Evolutionary conservation across 2,888 invertebrate genomes (phyloP), one percentile per base, ranked within the genome.

Genomic region (Phyto melanocephala): DNA sequence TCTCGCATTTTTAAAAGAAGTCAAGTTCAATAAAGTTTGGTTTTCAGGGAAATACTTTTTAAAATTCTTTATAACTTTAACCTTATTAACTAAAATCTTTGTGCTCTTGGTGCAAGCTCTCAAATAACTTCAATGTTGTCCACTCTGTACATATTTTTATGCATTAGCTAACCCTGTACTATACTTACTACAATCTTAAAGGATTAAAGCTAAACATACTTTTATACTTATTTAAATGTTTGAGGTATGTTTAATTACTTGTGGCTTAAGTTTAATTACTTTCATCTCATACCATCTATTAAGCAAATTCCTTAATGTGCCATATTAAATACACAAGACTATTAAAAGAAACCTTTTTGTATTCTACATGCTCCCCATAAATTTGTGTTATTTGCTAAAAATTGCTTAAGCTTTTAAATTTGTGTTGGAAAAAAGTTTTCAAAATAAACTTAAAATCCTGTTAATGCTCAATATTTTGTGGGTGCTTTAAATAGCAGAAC

Each of bases 311-410:
- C 28, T 42, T 54, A 63, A 74, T 75, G 40, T 28, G 40, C 1
- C 54, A 20, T 42, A 63, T 65, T 47, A 65, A 45, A 28, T 56
- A 68, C 28, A 28, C 28, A 35, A 75, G 37, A 47, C 15, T 47
- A 65, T 65, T 75, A 75, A 56, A 42, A 22, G 74, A 75, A 75
- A 65, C 63, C 74, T 63, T 74, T 50, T 60, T 17, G 2, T 67
- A 3, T 45, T 58, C 28, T 28, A 28, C 28, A 5, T n/a, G n/a
- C 11, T 37, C 24, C 50, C 47, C 56, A 56, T 35, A 33, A 56
- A 35, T 15, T 37, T 40, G 37, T 20, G 15, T 50, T 28, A 50
- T 72, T 52, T 37, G 6, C 11, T 15, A 37, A 56, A 47, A 72
- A 28, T 56, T 15, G 22, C 52, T 20, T n/a, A 54, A 56, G 56